These are phyloP conservation scores for Hoplodrina blanda DNA, from an alignment of 2,888 invertebrate species.

Conservation along the genomic window DNA sequence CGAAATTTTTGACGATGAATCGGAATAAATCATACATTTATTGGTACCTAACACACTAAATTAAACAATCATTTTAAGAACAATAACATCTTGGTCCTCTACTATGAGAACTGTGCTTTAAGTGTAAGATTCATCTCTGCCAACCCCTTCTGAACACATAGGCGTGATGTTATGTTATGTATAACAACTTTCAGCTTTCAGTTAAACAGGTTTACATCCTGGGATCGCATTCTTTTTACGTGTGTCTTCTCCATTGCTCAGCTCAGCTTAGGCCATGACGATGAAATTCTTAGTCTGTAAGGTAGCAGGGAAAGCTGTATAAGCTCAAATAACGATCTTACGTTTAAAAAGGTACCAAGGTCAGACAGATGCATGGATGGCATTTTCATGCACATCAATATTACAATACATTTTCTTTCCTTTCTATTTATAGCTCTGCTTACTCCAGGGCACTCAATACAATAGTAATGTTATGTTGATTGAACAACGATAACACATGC, in stretches of 20 bases:
- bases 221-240: background rate
- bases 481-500: conserved; percentile 43
- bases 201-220: background rate
- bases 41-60: background rate
- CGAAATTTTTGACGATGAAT: background rate
- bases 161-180: background rate
- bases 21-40: background rate
- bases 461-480: conserved; percentile 48
- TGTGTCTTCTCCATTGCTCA: background rate
- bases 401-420: background rate
- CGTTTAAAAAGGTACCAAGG: background rate
- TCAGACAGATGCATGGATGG: background rate
- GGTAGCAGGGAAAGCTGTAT: no score
- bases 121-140: background rate
- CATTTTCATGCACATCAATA: background rate
- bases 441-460: conserved; percentile 9
- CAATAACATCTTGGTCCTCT: background rate
- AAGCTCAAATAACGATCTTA: background rate
- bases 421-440: conserved; percentile 1
- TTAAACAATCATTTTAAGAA: background rate
- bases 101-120: no score
- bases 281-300: background rate
- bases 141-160: no score
- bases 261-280: no score
- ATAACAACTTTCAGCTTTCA: background rate